Evolutionary conservation across 2,888 invertebrate genomes (phyloP), one percentile per base, ranked within the genome.

Genomic region (Tenthredo notha): DNA sequence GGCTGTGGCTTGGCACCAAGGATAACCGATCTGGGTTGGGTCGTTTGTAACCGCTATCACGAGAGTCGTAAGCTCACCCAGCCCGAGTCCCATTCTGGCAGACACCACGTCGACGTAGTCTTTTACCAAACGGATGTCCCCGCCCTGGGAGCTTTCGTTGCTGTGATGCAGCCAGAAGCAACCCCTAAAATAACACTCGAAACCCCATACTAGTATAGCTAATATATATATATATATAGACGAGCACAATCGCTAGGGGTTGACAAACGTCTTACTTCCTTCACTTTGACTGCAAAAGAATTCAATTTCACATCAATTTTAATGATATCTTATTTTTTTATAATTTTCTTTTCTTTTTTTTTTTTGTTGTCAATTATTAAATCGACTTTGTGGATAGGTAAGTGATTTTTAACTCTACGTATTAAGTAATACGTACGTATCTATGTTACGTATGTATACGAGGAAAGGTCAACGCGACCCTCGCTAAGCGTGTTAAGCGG

Each of bases 31-130:
- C 80, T 61, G 78, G 78, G 67, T 50, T 75, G 82, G 85, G 80
- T 85, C 85, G 85, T 85, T 85, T 85, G 78, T 85, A 85, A 85
- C 78, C 85, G 85, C 85, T 85, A 85, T 85, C 85, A 80, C 80
- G 70, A 85, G 85, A 82, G 80, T 85, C 80, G 78, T 85, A 85
- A 85, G 82, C 85, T 85, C 33, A 18, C 82, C 65, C 33, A 37
- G 85, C 82, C 82, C 58, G 25, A 18, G 50, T 40, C 47, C 75
- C 75, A 74, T 84, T 72, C 84, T 74, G 70, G 67, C 65, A 61
- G 80, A 80, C 80, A 47, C 67, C 67, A 47, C 83, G 67, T 83
- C 83, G 83, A 47, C 83, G 67, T 83, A 67, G 83, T 82, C 67
- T 54, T 82, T 80, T 65, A 29, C 80, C 21, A 54, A 54, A 58